phyloP scores from a whole-genome alignment of 1,140 invertebrate genomes.

The Drosophila sproati region DNA sequence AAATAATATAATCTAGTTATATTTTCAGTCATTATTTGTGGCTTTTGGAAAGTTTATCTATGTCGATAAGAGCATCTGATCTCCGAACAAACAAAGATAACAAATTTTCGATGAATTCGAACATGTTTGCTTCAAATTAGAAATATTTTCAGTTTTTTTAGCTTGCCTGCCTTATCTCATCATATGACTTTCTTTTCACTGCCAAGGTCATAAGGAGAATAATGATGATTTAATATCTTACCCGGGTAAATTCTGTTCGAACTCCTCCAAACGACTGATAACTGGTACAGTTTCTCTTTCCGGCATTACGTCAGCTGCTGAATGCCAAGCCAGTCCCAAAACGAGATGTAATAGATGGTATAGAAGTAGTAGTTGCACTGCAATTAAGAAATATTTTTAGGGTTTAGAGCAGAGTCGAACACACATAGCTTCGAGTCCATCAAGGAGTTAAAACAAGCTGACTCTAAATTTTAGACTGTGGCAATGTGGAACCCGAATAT shows the following conservation, averaged over 20 bases:
- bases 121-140: too few relatives aligned
- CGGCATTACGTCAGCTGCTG: constrained; percentile 59
- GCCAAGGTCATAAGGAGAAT: constrained; percentile 61
- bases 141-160: too few relatives aligned
- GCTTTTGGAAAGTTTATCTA: too few relatives aligned
- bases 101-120: too few relatives aligned
- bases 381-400: constrained; percentile 15
- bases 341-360: constrained; percentile 3
- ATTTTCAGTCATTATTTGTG: too few relatives aligned
- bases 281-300: constrained; percentile 65
- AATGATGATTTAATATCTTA: constrained; percentile 47
- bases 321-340: constrained; percentile 22
- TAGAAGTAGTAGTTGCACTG: constrained; percentile 17
- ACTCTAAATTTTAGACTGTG: too few relatives aligned
- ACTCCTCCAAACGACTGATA: constrained; percentile 67
- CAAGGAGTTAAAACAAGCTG: too few relatives aligned
- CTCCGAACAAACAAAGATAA: too few relatives aligned
- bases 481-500: too few relatives aligned
- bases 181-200: constrained; percentile 59
- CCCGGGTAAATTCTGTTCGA: constrained; percentile 69
- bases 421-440: too few relatives aligned
- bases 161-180: constrained; percentile 25
- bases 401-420: not conserved
- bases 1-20: too few relatives aligned
- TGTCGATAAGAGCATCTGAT: too few relatives aligned